Base-by-base conservation (phyloP, 2,797 vertebrate genomes). In the Steatocranus sp. region DNA sequence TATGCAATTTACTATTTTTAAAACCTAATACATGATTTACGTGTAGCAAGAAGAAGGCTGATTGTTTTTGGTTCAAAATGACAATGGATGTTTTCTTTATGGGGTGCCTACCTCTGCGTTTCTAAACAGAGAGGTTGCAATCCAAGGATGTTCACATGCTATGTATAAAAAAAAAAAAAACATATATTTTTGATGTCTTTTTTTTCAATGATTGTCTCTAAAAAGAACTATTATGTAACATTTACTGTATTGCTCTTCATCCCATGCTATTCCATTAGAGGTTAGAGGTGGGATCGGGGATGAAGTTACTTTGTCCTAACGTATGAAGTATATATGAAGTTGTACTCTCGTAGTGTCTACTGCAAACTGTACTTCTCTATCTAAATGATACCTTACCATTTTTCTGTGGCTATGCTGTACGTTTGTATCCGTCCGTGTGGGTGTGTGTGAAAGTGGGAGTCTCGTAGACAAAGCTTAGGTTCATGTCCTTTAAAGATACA, bases 1-100 rank as follows among this genome's bases (percentile, higher is more conserved):
- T 95, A 96, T 96, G 95, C 95, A 96, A 96, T 94, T 95, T 92
- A 90, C 85, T 94, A 90, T 93, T 93, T 93, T 91, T 89, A 82
- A 89, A 76, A 91, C 84, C 82, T 88, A 83, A 87, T 84, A 88
- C 73, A 76, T 91, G 87, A 92, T 83, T 91, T 87, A 79, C 83
- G 87, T 94, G 94, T 95, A 95, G 93, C 93, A 92, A 66, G 83
- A 88, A 83, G 63, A 87, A 83, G 63, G 84, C 58, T 23, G 75
- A 83, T 58, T 83, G 68, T 61, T 63, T 89, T 75, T 83, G 82
- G 80, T 91, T 91, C 48, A 41, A 73, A 87, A 86, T 80, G 78
- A 84, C 76, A 48, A 50, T 78, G 77, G 92, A 83, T 90, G 83
- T 92, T 93, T 94, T 90, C 76, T 92, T 93, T 87, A 79, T 75